Base-by-base conservation (phyloP, 2,888 invertebrate species). In the Chloroclystis v-ata region DNA sequence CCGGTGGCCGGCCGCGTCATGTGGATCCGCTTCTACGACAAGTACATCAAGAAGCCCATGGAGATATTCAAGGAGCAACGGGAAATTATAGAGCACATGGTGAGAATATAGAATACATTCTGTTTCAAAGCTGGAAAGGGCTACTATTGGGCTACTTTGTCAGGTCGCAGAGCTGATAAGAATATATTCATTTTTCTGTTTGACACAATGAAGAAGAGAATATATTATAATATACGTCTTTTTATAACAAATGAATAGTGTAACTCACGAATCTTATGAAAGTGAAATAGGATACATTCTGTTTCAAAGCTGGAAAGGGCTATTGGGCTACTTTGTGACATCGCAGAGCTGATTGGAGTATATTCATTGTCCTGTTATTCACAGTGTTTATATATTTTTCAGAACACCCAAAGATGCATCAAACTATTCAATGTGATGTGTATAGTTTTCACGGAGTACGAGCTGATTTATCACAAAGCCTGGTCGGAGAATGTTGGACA, bases 11-110 rank as follows among this genome's bases (percentile, higher is more conserved):
- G 95, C 3, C 90, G 95, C 64, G 91, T 97, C 12, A 89, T 92
- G 70, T 97, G 97, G 96, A 93, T 95, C 56, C 86, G 95, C 48
- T 94, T 94, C 61, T 90, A 95, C 48, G 92, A 92, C 60, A 89
- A 89, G 48, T 91, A 92, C 53, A 92, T 96, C 43, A 91, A 93
- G 63, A 82, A 83, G 12, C 95, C 96, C 0, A 96, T 96, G 95
- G 82, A 91, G 37, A 84, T 91, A 54, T 81, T 77, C 43, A 72
- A 70, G 57, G 55, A 74, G 1, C 82, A 84, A 28, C 64, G 71
- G 67, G 90, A 81, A 72, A 80, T 87, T 56, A 86, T 87, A 9
- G 82, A 72, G 1, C 86, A 86, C 49, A 79, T 71, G 80, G 86
- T 37, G 29, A 5, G 24, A n/a, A 30, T 26, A 12, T 13, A 20